phyloP scores from a whole-genome alignment of 2,797 vertebrate species.

The Pangasius larnaudii region DNA sequence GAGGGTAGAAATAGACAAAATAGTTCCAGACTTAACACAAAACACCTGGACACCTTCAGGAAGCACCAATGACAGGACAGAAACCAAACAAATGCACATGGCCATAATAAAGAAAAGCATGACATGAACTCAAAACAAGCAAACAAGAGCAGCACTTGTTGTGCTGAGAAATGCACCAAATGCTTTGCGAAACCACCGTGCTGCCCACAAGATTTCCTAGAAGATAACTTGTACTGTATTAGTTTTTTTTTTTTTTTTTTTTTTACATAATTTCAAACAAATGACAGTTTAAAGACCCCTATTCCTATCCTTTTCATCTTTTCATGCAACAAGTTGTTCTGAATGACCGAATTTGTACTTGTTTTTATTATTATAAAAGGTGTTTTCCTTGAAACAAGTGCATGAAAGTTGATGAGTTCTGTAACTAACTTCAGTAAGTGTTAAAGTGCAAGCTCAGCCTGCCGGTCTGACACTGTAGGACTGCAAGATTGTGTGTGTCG shows the following conservation, averaged over 20 bases:
- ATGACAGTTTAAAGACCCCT: too few species aligned
- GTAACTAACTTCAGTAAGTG: background rate
- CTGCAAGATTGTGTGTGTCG: slow-evolving; percentile 27
- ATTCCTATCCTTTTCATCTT: too few species aligned
- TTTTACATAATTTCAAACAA: too few species aligned
- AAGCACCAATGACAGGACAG: too few species aligned
- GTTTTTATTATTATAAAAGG: background rate
- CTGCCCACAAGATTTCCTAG: too few species aligned
- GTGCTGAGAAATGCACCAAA: too few species aligned
- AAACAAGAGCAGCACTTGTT: background rate
- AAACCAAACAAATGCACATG: too few species aligned
- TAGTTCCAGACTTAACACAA: background rate
- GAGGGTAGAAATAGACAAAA: background rate
- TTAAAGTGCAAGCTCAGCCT: slow-evolving; percentile 37
- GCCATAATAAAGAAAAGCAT: background rate
- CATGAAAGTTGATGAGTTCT: background rate
- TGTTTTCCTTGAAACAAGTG: background rate
- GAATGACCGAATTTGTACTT: background rate
- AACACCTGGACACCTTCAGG: too few species aligned
- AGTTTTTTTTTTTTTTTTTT: too few species aligned
- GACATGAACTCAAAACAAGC: background rate
- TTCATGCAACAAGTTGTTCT: too few species aligned
- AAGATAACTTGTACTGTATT: too few species aligned
- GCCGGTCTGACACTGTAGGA: slow-evolving; percentile 22
- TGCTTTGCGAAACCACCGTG: background rate